Conservation (phyloP, 2,888 invertebrate genomes). For the Phyllotreta cruciferae region DNA sequence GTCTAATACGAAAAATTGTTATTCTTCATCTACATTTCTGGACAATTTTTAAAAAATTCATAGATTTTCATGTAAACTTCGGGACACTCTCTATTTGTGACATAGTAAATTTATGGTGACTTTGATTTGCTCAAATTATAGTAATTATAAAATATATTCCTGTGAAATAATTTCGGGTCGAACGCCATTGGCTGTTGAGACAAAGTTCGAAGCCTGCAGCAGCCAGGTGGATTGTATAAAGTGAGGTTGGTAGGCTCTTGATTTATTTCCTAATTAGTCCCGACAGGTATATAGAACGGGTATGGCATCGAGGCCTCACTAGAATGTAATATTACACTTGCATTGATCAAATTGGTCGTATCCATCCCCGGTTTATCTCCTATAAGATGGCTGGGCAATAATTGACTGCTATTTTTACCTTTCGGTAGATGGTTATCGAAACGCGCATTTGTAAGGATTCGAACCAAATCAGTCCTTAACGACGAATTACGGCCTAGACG, state of each 20-base stretch:
- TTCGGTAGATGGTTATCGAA: constrained; percentile 40
- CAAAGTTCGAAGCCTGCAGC: no score
- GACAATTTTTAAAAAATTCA: no score
- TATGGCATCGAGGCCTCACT: constrained; percentile 47
- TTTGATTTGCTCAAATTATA: no score
- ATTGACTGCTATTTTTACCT: constrained; percentile 43
- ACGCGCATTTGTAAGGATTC: constrained; percentile 41
- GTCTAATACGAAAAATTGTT: no score
- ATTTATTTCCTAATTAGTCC: constrained; percentile 61
- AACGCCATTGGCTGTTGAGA: no score
- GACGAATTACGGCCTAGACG: constrained; percentile 39
- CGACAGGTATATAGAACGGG: constrained; percentile 60
- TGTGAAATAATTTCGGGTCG: no score
- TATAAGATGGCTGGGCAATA: constrained; percentile 42
- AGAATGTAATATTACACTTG: constrained; percentile 46
- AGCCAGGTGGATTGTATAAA: constrained; percentile 45
- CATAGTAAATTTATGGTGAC: no score
- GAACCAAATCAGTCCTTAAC: constrained; percentile 38
- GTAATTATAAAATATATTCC: no score
- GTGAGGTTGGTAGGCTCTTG: constrained; percentile 49
- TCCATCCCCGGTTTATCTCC: constrained; percentile 42
- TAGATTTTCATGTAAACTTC: no score
- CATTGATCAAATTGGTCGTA: constrained; percentile 51
- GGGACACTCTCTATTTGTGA: no score
- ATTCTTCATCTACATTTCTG: no score